phyloP scores from a whole-genome alignment of 92 coral and sea anemone species.

The Paragorgia papillata region DNA sequence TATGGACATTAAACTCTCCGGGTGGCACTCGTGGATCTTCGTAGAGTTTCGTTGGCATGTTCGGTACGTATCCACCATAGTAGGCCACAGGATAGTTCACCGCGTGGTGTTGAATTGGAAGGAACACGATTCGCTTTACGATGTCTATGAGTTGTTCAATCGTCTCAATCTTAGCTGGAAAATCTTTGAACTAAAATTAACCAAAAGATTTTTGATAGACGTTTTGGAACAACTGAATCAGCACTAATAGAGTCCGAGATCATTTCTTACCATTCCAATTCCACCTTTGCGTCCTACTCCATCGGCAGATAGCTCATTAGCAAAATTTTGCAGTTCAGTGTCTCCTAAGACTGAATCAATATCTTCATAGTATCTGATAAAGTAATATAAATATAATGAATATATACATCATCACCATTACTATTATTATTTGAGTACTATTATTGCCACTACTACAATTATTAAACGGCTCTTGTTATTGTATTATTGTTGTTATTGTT shows the following conservation, averaged over 20 bases:
- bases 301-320: constrained; percentile 55
- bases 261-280: constrained; percentile 56
- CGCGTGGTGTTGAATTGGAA: constrained; percentile 58
- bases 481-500: too few species aligned
- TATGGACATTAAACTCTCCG: constrained; percentile 35
- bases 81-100: constrained; percentile 80
- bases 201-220: too few species aligned
- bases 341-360: constrained; percentile 36
- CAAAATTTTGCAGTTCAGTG: constrained; percentile 56
- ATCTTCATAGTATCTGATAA: constrained; percentile 57
- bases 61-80: constrained; percentile 87
- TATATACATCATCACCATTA: too few species aligned
- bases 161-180: constrained; percentile 56
- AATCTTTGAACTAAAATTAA: constrained; percentile 52
- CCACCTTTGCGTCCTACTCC: constrained; percentile 47
- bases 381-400: not conserved
- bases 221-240: too few species aligned
- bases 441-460: too few species aligned
- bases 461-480: too few species aligned
- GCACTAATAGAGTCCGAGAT: too few species aligned
- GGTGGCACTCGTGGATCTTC: constrained; percentile 55
- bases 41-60: constrained; percentile 88
- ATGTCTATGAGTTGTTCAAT: constrained; percentile 58
- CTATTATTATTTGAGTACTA: too few species aligned
- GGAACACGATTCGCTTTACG: constrained; percentile 66